Evolutionary conservation across 2,888 invertebrate species (phyloP), one percentile per base, ranked within the genome.

Genomic region (Lasiommata megera): DNA sequence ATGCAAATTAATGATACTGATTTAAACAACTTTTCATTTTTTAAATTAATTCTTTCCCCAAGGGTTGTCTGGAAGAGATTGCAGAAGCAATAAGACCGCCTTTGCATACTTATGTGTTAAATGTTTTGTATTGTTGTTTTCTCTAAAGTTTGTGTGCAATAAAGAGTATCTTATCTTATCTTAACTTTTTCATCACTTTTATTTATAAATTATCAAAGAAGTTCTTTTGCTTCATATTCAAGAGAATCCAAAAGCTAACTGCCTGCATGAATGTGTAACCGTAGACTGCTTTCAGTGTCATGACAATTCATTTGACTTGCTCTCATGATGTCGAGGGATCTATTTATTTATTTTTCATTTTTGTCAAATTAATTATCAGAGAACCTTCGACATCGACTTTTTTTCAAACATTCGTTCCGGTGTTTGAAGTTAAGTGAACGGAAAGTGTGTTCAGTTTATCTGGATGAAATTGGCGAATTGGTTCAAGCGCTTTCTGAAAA

Each of bases 251-350:
- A 80, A 82, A 83, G 84, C 71, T 79, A 80, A 68, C 63, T 65
- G 55, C 47, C 12, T 36, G 65, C 61, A 60, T 63, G 64, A 41
- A 61, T 62, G 12, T 55, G 40, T 59, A 29, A 63, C 62, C 56
- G 60, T 62, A 62, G 70, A 58, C 61, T 67, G 73, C 71, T 73
- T 73, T 71, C 69, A 67, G 66, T 82, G 74, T 79, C 72, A 78
- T 75, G 76, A 81, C 79, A 80, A 88, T 89, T 89, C 89, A 89
- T 89, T 89, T 89, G 89, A 89, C 89, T 89, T 89, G 89, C 85
- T 82, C 76, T 72, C 52, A 68, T 78, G 84, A 79, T 84, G 85
- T 84, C 85, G 83, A 82, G 76, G 86, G 86, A 71, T 84, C 78
- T 64, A 58, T 62, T 62, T 41, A 65, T 62, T 63, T 38, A 65